phyloP scores from a whole-genome alignment of 2,113 vertebrate species.

The Etia nguti region DNA sequence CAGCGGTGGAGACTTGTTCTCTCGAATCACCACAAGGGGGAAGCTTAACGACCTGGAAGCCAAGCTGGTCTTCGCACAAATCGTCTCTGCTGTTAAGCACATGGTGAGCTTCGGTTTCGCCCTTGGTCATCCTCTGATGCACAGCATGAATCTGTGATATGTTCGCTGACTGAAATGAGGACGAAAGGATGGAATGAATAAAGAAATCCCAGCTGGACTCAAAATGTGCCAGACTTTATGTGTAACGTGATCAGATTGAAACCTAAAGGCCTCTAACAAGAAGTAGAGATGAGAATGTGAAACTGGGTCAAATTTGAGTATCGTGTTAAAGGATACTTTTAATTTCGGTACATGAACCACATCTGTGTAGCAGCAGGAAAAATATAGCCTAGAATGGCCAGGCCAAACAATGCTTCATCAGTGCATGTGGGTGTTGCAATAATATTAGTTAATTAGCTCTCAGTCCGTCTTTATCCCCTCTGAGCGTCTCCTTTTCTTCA shows the following conservation, averaged over 20 bases:
- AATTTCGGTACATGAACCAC: fast-evolving
- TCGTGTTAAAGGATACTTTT: neutral
- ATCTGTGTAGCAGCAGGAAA: neutral
- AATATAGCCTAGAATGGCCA: neutral
- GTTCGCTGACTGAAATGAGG: neutral
- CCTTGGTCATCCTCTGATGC: neutral
- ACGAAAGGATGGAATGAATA: neutral
- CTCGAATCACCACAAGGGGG: conserved; percentile 68
- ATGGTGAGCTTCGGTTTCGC: conserved; percentile 65
- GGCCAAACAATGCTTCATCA: neutral
- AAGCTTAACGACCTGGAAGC: conserved; percentile 67
- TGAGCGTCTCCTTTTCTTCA: neutral
- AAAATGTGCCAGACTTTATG: neutral
- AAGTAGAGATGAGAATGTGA: neutral
- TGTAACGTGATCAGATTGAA: neutral
- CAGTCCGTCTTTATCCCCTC: neutral
- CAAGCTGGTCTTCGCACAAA: conserved; percentile 73
- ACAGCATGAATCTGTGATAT: neutral
- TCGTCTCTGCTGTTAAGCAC: conserved; percentile 74
- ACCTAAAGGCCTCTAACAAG: neutral
- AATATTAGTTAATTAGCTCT: neutral
- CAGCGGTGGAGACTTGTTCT: conserved; percentile 75
- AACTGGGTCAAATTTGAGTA: neutral
- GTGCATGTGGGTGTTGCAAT: neutral
- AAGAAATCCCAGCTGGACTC: neutral